Evolutionary conservation across 2,797 vertebrate species (phyloP).

Genomic region (Chromis chromis): DNA sequence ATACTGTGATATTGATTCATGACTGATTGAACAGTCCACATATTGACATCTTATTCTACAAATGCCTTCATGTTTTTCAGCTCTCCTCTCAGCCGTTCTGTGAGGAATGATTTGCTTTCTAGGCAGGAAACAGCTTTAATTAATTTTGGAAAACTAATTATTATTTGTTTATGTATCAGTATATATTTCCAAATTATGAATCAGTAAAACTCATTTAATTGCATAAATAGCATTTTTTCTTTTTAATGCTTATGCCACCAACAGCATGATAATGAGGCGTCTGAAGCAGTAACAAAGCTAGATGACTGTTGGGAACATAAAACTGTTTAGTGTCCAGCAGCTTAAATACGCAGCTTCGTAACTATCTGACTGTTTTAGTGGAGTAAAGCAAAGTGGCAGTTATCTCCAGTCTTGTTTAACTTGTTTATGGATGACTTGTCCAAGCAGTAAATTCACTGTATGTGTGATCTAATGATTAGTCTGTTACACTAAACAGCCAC

Average conservation of each 20-base stretch:
- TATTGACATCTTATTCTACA: neutral
- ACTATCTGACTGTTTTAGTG: neutral
- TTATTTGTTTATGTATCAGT: neutral
- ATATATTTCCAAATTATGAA: too few relatives aligned
- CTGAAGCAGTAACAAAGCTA: neutral
- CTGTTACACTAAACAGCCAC: neutral
- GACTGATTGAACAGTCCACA: conserved; percentile 36
- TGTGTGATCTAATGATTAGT: conserved; percentile 2
- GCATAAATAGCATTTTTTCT: conserved; percentile 4
- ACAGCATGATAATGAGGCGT: conserved; percentile 8
- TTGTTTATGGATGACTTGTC: conserved; percentile 1
- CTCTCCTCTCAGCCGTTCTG: neutral
- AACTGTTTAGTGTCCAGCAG: neutral
- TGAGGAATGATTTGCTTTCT: neutral
- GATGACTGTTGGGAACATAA: neutral
- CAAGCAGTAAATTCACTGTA: neutral
- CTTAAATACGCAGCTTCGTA: neutral
- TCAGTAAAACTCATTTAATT: too few relatives aligned
- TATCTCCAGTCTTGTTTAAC: neutral
- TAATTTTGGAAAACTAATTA: neutral
- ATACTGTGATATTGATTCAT: conserved; percentile 20
- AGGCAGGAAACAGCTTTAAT: conserved; percentile 3
- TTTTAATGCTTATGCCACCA: neutral
- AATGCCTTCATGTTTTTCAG: conserved; percentile 1
- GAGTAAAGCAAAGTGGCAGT: neutral